A percentile compares a stretch with the other conserved stretches of the same genome.
Evolutionary conservation across 2,888 invertebrate genomes (phyloP).

Genomic region (Drosophila niveifrons): DNA sequence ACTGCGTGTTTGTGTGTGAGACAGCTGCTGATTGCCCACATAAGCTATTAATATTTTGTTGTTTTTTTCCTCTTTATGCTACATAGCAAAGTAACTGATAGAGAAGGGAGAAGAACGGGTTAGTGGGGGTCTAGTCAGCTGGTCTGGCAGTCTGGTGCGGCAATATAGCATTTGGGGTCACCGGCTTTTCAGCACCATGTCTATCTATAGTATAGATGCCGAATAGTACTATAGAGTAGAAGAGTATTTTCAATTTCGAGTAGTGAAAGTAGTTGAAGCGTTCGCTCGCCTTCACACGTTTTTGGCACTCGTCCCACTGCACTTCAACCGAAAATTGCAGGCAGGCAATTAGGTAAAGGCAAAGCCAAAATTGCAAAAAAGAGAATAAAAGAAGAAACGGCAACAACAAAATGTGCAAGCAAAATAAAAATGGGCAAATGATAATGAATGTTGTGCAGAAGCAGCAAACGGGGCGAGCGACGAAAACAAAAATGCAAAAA

Average conservation of each 20-base stretch:
- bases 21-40: conserved; percentile 46
- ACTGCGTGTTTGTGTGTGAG: conserved; percentile 8
- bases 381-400: conserved; percentile 37
- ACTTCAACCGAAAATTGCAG: conserved; percentile 47
- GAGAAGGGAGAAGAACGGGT: not conserved
- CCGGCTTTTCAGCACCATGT: conserved; percentile 31
- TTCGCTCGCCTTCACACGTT: conserved; percentile 50
- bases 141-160: not conserved
- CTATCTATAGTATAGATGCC: not conserved
- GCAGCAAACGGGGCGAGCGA: conserved; percentile 15
- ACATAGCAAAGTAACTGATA: not conserved
- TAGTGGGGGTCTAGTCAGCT: conserved; percentile 24
- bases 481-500: conserved; percentile 44
- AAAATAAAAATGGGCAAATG: conserved; percentile 28
- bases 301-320: conserved; percentile 80
- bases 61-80: not conserved
- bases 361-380: conserved; percentile 31
- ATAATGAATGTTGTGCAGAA: conserved; percentile 44
- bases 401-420: conserved; percentile 35
- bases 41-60: conserved; percentile 38
- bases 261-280: conserved; percentile 70
- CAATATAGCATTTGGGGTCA: conserved; percentile 4
- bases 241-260: conserved; percentile 7
- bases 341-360: conserved; percentile 48
- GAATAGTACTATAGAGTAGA: not conserved